These are phyloP conservation scores for Erpetoichthys calabaricus DNA, from an alignment of 2,797 vertebrate genomes.

Conservation along the genomic window DNA sequence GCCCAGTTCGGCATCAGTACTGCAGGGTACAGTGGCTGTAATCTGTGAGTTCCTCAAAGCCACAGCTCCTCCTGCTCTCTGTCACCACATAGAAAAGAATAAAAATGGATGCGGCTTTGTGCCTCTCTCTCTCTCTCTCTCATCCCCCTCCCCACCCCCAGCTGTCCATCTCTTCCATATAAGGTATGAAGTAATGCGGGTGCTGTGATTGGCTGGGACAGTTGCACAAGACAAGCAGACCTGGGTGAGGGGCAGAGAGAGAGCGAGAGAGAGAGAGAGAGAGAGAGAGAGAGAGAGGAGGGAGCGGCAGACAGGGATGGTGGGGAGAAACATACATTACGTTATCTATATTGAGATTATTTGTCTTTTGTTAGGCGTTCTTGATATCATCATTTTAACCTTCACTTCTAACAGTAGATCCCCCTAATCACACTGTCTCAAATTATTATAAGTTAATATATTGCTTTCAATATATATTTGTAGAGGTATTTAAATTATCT, in stretches of 20 bases:
- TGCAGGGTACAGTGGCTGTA: too few relatives aligned
- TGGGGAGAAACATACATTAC: neutral
- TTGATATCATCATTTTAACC: too few relatives aligned
- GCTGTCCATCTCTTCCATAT: conserved; percentile 17
- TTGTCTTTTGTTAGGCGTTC: too few relatives aligned
- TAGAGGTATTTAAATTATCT: too few relatives aligned
- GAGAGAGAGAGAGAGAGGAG: conserved; percentile 2
- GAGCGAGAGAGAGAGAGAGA: neutral
- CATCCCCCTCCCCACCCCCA: neutral
- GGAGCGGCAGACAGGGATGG: conserved; percentile 5
- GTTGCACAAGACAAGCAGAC: neutral
- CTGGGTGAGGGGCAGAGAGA: neutral
- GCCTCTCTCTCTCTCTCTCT: neutral
- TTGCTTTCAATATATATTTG: too few relatives aligned
- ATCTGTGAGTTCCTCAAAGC: too few relatives aligned
- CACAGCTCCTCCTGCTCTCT: too few relatives aligned
- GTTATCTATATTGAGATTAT: too few relatives aligned
- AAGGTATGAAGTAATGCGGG: conserved; percentile 15
- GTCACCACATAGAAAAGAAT: neutral
- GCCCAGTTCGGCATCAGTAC: too few relatives aligned
- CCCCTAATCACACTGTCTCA: too few relatives aligned
- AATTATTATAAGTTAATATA: too few relatives aligned
- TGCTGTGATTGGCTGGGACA: conserved; percentile 13
- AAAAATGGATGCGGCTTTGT: neutral
- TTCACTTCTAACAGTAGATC: too few relatives aligned